Evolutionary conservation across 2,797 vertebrate species (phyloP), one percentile per base, ranked within the genome.

Genomic region (Siniperca obscura): DNA sequence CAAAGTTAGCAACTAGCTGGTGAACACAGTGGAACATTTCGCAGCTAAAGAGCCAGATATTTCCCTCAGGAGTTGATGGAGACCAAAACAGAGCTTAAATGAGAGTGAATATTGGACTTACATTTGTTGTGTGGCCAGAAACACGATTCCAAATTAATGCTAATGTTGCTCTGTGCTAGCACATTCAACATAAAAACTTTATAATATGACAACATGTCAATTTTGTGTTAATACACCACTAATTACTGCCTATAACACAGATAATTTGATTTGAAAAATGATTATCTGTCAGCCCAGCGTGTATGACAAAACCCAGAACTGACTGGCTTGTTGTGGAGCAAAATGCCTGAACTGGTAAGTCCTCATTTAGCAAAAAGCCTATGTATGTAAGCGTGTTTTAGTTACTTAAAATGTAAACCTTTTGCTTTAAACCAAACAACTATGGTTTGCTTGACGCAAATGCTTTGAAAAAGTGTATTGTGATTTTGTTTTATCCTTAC

Each of bases 401-500:
- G 25, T 70, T 42, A 21, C 25, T 48, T 21, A 16, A 50, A 46
- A 68, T 72, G 38, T 40, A 50, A 64, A 82, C 46, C 6, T 61
- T 30, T 22, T 70, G 10, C 40, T 70, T 38, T 25, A 5, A 78
- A 73, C 19, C 17, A 27, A 60, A 73, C 74, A 74, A n/a, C 50
- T 10, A 5, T 38, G 48, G 27, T 67, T 65, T 44, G 48, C 74
- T 72, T 48, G 50, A 68, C 0, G 7, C 3, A 12, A 69, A n/a
- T 0, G 0, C 4, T 50, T 55, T 60, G 13, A 77, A 80, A 81
- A 69, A 40, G 7, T 25, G n/a, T 11, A 74, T 62, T 84, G 78
- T 73, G 64, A 62, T 71, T 71, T 67, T 42, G 50, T 75, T 65
- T 38, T 40, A 5, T 19, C 81, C 65, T 78, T 27, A 82, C 11